Base-by-base conservation (phyloP, 2,113 vertebrate species). In the Odobenus rosmarus region DNA sequence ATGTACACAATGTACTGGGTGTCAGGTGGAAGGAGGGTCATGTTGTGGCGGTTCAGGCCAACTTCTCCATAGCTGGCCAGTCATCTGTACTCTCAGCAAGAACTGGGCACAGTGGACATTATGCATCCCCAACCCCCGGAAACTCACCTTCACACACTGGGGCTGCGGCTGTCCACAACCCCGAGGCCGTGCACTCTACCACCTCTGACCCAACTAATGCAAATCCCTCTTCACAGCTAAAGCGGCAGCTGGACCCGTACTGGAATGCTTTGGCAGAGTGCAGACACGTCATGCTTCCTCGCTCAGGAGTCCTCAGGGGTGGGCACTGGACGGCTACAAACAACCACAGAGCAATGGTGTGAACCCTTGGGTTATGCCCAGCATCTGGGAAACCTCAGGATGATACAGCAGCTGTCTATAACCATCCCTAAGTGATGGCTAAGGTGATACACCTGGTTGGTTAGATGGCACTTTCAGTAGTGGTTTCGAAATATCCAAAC, bases 181-280 rank as follows among this genome's bases (percentile, higher is more conserved):
- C 57, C 0, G 87, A 95, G 8, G 91, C 95, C 0, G 83, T 98
- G 96, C 99, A 99, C 23, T 51, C 97, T 36, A 99, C 74, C 26
- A 93, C 88, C 18, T 81, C 76, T 2, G 96, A 16, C 13, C 84
- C 95, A 26, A 87, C 98, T 57, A 98, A 74, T 49, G 80, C 0
- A 87, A 99, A 99, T 71, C 99, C 98, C 33, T 98, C 94, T 71
- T 99, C 92, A 24, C 99, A 99, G 59, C 93, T 97, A 91, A 99
- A 99, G 51, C 92, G 80, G 64, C 99, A 99, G 7, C 19, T 90
- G 8, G 98, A 98, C 46, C 83, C 31, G 14, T 97, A 98, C 36
- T 96, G n/a, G 88, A 97, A 98, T 0, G 96, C 33, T 39, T 97
- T 98, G 36, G 98, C 36, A 7, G 93, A 67, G 42, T 98, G 97